Evolutionary conservation across 2,797 vertebrate species (phyloP).

Genomic region (Peromyscus aztecus): DNA sequence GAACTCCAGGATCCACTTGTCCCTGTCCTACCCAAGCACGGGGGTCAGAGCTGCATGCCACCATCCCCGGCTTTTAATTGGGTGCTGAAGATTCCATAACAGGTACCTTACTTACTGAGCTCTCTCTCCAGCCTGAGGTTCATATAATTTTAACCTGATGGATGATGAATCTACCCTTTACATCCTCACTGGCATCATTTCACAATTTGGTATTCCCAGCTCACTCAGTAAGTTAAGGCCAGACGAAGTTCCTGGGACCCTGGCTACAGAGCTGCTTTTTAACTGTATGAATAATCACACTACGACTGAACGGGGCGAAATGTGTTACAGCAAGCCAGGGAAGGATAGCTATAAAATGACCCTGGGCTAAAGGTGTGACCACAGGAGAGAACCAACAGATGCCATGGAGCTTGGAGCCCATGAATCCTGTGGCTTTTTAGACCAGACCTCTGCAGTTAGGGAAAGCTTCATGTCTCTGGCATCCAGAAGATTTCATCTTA

Average conservation of each 20-base stretch:
- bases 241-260: background rate
- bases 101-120: background rate
- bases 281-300: background rate
- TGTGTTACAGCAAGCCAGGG: background rate
- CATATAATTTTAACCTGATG: background rate
- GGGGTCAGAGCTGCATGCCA: background rate
- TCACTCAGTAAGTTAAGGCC: background rate
- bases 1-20: background rate
- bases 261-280: background rate
- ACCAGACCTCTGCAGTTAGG: background rate
- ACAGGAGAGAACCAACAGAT: background rate
- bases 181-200: background rate
- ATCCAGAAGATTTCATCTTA: background rate
- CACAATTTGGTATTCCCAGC: background rate
- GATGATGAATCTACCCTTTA: background rate
- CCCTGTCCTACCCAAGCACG: too few relatives aligned
- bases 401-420: background rate
- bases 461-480: background rate
- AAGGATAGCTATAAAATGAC: background rate
- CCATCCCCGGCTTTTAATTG: background rate
- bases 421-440: background rate
- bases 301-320: background rate
- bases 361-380: background rate
- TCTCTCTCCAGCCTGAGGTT: background rate
- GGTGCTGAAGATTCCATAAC: background rate